phyloP scores from a whole-genome alignment of 2,888 invertebrate genomes.

The Minunthozetes semirufus region DNA sequence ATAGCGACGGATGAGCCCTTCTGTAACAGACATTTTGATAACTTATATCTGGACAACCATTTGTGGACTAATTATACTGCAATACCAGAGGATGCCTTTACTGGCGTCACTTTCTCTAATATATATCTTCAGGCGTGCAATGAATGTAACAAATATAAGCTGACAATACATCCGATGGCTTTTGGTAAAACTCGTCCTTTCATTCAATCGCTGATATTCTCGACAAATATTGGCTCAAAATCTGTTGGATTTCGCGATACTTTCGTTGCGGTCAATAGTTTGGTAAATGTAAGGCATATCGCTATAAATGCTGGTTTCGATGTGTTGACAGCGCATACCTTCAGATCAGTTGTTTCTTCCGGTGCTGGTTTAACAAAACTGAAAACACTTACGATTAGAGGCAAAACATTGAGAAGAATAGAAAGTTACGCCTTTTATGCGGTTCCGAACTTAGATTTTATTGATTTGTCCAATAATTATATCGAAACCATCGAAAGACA shows the following conservation, averaged over 20 bases:
- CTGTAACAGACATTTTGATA: conserved; percentile 10
- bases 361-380: conserved; percentile 1
- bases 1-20: not conserved
- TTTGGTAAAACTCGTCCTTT: conserved; percentile 6
- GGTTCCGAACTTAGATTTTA: conserved; percentile 2
- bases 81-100: conserved; percentile 18
- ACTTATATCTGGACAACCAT: conserved; percentile 10
- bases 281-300: conserved; percentile 2
- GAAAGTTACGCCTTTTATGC: conserved; percentile 21
- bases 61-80: conserved; percentile 18
- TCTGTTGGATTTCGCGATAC: conserved; percentile 2
- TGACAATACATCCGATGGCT: conserved; percentile 16
- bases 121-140: conserved; percentile 12
- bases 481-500: conserved; percentile 12
- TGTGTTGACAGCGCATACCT: not conserved
- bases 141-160: conserved; percentile 29
- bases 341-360: not conserved
- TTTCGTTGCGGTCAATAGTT: conserved; percentile 22
- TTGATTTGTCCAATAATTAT: conserved; percentile 9
- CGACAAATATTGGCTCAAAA: conserved; percentile 19
- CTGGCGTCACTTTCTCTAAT: conserved; percentile 23
- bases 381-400: conserved; percentile 3
- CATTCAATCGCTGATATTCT: not conserved
- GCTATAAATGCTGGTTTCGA: conserved; percentile 8
- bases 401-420: conserved; percentile 5